phyloP scores from a whole-genome alignment of 2,888 invertebrate species.

The Empis stercorea region DNA sequence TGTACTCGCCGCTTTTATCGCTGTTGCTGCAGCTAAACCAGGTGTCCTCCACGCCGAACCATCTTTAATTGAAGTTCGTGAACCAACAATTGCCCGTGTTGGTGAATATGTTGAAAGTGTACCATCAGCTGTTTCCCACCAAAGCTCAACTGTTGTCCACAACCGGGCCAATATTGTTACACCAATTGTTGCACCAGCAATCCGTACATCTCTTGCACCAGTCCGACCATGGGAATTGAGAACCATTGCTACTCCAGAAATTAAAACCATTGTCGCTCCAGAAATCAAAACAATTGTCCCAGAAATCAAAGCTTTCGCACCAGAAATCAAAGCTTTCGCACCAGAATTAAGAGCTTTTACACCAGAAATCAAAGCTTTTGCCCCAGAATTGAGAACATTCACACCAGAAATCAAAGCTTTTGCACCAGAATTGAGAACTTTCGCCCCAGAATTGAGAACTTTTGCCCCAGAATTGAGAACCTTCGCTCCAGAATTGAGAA shows the following conservation, averaged over 20 bases:
- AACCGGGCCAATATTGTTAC: slow-evolving; percentile 31
- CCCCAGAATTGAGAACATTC: too few relatives aligned
- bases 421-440: slow-evolving; percentile 1
- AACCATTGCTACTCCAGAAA: slow-evolving; percentile 22
- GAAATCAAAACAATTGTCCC: not conserved
- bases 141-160: slow-evolving; percentile 41
- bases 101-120: slow-evolving; percentile 29
- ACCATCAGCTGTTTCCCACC: slow-evolving; percentile 40
- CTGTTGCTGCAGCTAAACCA: slow-evolving; percentile 21
- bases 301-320: not conserved
- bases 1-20: slow-evolving; percentile 46
- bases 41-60: slow-evolving; percentile 7
- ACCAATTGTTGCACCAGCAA: slow-evolving; percentile 18
- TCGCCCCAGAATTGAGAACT: slow-evolving; percentile 20
- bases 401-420: not conserved
- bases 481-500: not conserved
- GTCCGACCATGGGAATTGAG: slow-evolving; percentile 16
- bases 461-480: not conserved
- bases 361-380: not conserved
- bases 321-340: not conserved
- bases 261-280: slow-evolving; percentile 18
- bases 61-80: slow-evolving; percentile 17
- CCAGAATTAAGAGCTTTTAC: slow-evolving; percentile 23
- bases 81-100: slow-evolving; percentile 29
- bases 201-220: slow-evolving; percentile 15